Evolutionary conservation across 2,113 vertebrate genomes (phyloP).

Genomic region (Eclectus roratus): DNA sequence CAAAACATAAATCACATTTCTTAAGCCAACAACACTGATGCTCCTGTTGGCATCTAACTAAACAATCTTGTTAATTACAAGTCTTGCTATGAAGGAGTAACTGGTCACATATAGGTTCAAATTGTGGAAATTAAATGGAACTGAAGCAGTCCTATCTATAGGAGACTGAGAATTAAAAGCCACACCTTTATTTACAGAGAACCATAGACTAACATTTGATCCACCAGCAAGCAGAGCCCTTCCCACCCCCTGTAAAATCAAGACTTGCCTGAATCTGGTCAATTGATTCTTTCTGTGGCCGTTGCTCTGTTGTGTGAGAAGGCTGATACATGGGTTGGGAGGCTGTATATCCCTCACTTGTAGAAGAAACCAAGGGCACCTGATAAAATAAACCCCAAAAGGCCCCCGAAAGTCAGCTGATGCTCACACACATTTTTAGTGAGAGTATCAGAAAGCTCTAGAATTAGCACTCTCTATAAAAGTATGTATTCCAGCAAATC

Average conservation of each 20-base stretch:
- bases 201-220: background rate
- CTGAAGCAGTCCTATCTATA: background rate
- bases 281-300: conserved; percentile 85
- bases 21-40: background rate
- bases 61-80: background rate
- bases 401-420: background rate
- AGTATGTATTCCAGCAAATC: background rate
- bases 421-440: background rate
- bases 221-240: background rate
- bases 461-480: background rate
- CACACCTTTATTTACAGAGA: background rate
- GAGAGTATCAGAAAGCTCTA: background rate
- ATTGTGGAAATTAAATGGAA: background rate
- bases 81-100: background rate
- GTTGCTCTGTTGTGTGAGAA: conserved; percentile 86
- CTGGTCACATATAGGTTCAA: background rate
- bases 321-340: conserved; percentile 89
- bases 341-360: conserved; percentile 81
- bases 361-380: conserved; percentile 89
- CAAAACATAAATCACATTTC: background rate
- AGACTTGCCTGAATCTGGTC: conserved; percentile 89
- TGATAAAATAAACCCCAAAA: conserved; percentile 57
- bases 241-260: conserved; percentile 23
- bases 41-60: background rate
- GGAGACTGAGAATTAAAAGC: background rate